phyloP scores from a whole-genome alignment of 1,140 invertebrate genomes.

The Drosophila repleta region DNA sequence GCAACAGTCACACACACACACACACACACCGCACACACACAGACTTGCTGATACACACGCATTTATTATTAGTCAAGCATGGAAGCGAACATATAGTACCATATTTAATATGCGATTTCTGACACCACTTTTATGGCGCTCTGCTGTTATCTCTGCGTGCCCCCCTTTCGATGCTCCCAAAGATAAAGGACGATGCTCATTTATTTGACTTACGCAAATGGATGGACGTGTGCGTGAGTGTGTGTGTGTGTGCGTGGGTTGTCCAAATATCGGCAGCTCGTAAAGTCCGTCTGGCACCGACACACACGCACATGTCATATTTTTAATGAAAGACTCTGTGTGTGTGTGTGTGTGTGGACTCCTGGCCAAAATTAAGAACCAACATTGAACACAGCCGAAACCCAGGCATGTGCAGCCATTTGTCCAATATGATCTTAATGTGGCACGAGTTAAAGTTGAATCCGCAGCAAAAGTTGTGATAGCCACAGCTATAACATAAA shows the following conservation, averaged over 20 bases:
- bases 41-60: constrained; percentile 10
- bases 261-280: constrained; percentile 69
- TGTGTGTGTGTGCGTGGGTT: constrained; percentile 35
- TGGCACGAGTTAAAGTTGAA: constrained; percentile 16
- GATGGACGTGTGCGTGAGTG: constrained; percentile 12
- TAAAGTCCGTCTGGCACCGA: constrained; percentile 48
- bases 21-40: constrained; percentile 4
- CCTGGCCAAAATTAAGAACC: constrained; percentile 30
- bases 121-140: constrained; percentile 67
- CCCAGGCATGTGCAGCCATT: constrained; percentile 6
- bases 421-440: constrained; percentile 33
- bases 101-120: constrained; percentile 80
- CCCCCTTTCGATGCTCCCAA: constrained; percentile 54
- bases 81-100: constrained; percentile 45
- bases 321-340: constrained; percentile 46
- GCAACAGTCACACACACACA: constrained; percentile 57
- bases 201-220: constrained; percentile 79
- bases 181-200: constrained; percentile 68
- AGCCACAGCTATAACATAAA: constrained; percentile 18
- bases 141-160: background rate
- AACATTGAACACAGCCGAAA: constrained; percentile 14
- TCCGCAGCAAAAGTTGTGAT: constrained; percentile 32
- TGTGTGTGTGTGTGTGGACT: constrained; percentile 8
- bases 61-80: constrained; percentile 62
- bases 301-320: constrained; percentile 41